These are phyloP conservation scores for Drosophila novamexicana DNA, from an alignment of 1,140 invertebrate species.

Conservation along the genomic window DNA sequence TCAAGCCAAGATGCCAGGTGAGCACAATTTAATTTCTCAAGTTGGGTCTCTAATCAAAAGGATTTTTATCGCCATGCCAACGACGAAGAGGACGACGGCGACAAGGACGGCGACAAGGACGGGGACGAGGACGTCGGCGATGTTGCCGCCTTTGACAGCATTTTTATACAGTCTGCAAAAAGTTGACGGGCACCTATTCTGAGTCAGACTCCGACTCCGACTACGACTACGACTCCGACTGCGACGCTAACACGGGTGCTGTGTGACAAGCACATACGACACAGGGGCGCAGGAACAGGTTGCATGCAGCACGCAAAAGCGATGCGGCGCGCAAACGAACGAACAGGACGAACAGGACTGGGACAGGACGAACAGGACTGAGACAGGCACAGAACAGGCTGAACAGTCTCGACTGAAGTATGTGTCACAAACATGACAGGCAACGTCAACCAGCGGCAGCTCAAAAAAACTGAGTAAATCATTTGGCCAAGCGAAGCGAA, in stretches of 20 bases:
- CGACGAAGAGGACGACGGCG: conserved; percentile 31
- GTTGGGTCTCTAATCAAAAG: conserved; percentile 77
- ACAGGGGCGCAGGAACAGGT: conserved; percentile 49
- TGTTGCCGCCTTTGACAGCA: conserved; percentile 42
- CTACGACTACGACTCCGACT: conserved; percentile 27
- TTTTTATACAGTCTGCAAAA: conserved; percentile 50
- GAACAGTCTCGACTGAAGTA: conserved; percentile 64
- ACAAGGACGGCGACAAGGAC: conserved; percentile 1
- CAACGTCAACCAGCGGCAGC: conserved; percentile 61
- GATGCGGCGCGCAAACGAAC: conserved; percentile 22
- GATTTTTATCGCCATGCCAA: conserved; percentile 75
- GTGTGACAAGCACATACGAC: conserved; percentile 73
- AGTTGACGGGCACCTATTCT: conserved; percentile 37
- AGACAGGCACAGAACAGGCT: conserved; percentile 17
- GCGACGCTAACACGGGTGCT: conserved; percentile 21
- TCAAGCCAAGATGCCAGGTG: conserved; percentile 65
- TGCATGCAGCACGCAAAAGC: conserved; percentile 62
- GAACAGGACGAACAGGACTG: neutral
- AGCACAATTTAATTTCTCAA: conserved; percentile 82
- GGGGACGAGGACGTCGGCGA: neutral
- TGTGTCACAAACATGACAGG: conserved; percentile 81
- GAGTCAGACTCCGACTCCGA: conserved; percentile 11
- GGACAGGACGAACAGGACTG: conserved; percentile 25
- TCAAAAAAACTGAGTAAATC: conserved; percentile 66
- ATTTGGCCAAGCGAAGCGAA: conserved; percentile 64